phyloP scores from a whole-genome alignment of 2,113 vertebrate genomes.

The Hystrix brachyura region DNA sequence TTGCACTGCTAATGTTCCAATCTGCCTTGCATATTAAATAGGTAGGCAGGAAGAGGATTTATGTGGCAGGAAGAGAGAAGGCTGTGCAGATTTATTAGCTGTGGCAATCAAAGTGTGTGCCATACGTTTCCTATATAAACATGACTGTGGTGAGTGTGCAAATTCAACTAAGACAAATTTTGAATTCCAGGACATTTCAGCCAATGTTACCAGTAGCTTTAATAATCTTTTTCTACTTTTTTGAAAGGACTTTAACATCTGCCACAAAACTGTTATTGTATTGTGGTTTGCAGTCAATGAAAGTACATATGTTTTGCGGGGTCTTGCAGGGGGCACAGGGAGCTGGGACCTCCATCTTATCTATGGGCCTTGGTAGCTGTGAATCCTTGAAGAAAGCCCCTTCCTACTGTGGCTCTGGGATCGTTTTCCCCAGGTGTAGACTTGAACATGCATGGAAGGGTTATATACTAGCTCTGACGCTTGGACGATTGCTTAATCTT shows the following conservation, averaged over 20 bases:
- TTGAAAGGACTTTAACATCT: constrained; percentile 39
- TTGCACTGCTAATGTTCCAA: constrained; percentile 87
- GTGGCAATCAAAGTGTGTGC: constrained; percentile 59
- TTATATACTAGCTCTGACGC: not conserved
- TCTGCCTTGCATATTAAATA: constrained; percentile 85
- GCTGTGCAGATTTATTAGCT: constrained; percentile 59
- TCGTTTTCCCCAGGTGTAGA: not conserved
- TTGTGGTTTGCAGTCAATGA: constrained; percentile 38
- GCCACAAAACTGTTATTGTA: constrained; percentile 38
- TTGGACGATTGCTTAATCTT: not conserved
- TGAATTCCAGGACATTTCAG: constrained; percentile 60
- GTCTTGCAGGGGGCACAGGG: not conserved
- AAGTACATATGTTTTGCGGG: constrained; percentile 35
- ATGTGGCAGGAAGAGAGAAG: constrained; percentile 11
- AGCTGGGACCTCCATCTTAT: not conserved
- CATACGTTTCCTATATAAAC: constrained; percentile 66
- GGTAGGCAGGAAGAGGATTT: constrained; percentile 67
- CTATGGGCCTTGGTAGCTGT: not conserved
- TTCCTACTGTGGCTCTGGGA: not conserved
- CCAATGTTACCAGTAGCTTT: constrained; percentile 55
- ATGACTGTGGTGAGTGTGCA: not conserved
- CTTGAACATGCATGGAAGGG: not conserved
- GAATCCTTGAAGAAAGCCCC: not conserved
- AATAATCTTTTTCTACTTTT: not conserved
- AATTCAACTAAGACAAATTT: constrained; percentile 74